Percentiles rank a stretch among this genome's conserved stretches.
phyloP scores from a whole-genome alignment of 2,797 vertebrate genomes.

The Chelmon rostratus region DNA sequence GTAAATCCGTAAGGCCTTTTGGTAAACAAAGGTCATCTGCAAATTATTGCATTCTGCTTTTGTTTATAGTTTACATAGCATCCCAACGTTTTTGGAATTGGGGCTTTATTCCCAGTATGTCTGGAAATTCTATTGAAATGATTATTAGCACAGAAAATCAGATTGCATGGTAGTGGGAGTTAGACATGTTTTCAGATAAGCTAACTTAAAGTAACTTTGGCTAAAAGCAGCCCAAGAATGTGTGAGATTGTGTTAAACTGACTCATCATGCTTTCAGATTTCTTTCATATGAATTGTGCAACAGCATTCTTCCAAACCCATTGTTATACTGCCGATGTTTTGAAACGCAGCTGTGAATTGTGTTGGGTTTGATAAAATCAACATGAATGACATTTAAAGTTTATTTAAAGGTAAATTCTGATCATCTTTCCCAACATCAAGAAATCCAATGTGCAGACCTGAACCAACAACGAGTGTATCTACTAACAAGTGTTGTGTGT shows the following conservation, averaged over 20 bases:
- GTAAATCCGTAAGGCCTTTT: no score
- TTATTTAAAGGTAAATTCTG: background rate
- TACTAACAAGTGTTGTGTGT: background rate
- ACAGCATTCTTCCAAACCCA: background rate
- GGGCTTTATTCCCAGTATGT: background rate
- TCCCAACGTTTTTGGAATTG: no score
- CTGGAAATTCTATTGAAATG: slow-evolving; percentile 15
- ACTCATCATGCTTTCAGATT: background rate
- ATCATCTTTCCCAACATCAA: background rate
- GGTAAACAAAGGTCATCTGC: no score
- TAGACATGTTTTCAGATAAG: background rate
- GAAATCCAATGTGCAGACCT: background rate
- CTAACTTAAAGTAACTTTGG: background rate
- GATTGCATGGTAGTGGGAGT: background rate
- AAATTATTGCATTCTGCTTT: no score
- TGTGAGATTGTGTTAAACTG: background rate
- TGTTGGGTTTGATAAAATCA: background rate
- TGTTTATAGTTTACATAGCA: no score
- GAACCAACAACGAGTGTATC: background rate
- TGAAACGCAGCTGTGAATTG: background rate
- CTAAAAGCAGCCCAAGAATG: background rate
- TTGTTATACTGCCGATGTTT: background rate
- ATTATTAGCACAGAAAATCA: background rate
- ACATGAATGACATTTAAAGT: background rate
- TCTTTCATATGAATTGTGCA: background rate